Base-by-base conservation (phyloP, 2,113 vertebrate species). In the Calyptommatus sinebrachiatus region DNA sequence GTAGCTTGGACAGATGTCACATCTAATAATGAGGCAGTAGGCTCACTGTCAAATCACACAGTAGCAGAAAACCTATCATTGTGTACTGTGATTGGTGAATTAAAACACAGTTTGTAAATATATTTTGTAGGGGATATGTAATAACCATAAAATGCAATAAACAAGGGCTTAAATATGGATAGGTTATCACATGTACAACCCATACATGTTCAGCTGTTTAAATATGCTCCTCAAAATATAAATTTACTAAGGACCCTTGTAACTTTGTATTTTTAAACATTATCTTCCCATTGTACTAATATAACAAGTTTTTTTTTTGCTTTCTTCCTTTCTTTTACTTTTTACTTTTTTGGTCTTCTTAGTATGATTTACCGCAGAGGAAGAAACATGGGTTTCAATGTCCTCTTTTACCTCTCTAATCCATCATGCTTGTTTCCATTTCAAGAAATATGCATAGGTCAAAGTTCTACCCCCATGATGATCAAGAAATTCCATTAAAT, bases 71-170 rank as follows among this genome's bases (percentile, higher is more conserved):
- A 14, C 50, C 9, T 16, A 50, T 50, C 2, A 57, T 18, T 18
- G 14, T 12, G 53, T 18, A 18, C 14, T 4, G 4, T 57, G 16
- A 5, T 57, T 57, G 53, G 53, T 16, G 53, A 57, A 5, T 57
- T 12, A 18, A 57, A 5, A 57, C 53, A 14, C 53, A 57, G 18
- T 18, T n/a, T 18, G 18, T 57, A 18, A 57, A 16, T 18, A 57
- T 57, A 57, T 3, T 18, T 35, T 78, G 26, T 78, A 70, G 81
- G 77, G 81, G 80, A 73, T 71, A 79, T 20, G 78, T 2, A 60
- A 21, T 41, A 18, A 31, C 1, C 20, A 29, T 41, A 41, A 41
- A 41, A 41, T 5, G 35, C 35, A 60, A 21, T 41, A 18, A 31
- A 1, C 20, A 29, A 69, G 10, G 9, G 2, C 31, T 81, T 14